Percentiles rank a stretch among this genome's conserved stretches.
Conservation (phyloP, 2,888 invertebrate genomes). For the Caradrina clavipalpis region DNA sequence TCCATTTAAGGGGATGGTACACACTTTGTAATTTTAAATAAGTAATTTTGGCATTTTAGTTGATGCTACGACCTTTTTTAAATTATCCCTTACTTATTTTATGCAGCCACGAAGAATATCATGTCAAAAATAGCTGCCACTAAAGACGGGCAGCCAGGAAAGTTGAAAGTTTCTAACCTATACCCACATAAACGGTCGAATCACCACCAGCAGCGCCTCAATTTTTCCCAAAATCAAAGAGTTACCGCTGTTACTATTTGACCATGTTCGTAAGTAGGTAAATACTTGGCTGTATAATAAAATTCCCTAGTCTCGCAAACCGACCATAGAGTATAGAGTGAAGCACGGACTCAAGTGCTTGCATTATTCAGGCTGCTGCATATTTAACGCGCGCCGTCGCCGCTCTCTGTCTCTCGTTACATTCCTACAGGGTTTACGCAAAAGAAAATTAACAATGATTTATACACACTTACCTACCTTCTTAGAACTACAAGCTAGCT, state of each 20-base stretch:
- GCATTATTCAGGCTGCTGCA: slow-evolving; percentile 79
- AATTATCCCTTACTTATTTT: too few species aligned
- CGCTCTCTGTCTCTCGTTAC: slow-evolving; percentile 49
- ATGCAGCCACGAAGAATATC: too few species aligned
- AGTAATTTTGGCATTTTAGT: too few species aligned
- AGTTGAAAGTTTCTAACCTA: too few species aligned
- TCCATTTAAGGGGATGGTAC: neutral
- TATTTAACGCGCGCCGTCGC: slow-evolving; percentile 72
- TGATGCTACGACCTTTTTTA: too few species aligned
- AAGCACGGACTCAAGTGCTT: slow-evolving; percentile 64
- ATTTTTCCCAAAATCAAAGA: neutral
- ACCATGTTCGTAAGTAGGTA: slow-evolving; percentile 47
- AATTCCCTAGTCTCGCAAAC: slow-evolving; percentile 56
- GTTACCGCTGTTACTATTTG: neutral
- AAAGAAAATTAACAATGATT: slow-evolving; percentile 39
- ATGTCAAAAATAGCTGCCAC: too few species aligned
- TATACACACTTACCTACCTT: slow-evolving; percentile 6
- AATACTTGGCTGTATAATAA: slow-evolving; percentile 61
- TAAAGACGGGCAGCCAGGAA: too few species aligned
- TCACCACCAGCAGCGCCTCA: too few species aligned
- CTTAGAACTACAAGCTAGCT: neutral
- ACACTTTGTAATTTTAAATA: too few species aligned
- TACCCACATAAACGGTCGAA: neutral
- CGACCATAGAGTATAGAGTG: slow-evolving; percentile 46
- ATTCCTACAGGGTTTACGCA: slow-evolving; percentile 38